Evolutionary conservation across 2,797 vertebrate genomes (phyloP), one percentile per base, ranked within the genome.

Genomic region (Enteromius mattozi): DNA sequence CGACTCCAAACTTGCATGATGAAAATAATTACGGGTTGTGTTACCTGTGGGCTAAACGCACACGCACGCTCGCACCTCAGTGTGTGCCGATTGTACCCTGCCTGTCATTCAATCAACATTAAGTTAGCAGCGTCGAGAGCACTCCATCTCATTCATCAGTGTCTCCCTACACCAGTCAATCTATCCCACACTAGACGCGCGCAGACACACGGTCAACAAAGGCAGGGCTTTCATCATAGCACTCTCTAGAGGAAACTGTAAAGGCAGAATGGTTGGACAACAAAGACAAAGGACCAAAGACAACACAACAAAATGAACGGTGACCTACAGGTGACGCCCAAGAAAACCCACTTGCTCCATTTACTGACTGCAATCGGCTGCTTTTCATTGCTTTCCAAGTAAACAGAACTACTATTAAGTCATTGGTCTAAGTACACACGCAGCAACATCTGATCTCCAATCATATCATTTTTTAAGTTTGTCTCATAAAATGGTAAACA

Each of bases 1-100:
- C 33, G 71, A 90, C 84, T 89, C 82, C 70, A 82, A 85, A 86
- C 85, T 85, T 68, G 85, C 77, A 84, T 90, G 88, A 90, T 90
- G 90, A 90, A 87, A 91, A 90, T 90, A 91, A 92, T 90, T 80
- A 89, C 68, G 72, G 86, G 80, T 87, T 87, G 80, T 85, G 83
- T 89, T 89, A 92, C 90, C 89, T 89, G 88, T 82, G 83, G 86
- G 84, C 51, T 81, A 84, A 80, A 83, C 59, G 35, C 80, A 78
- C 77, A 63, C 80, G 19, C 42, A 71, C 33, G 71, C 63, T 42
- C 47, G 33, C 40, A 76, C 80, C 83, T 79, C 83, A 74, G 81
- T 84, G 81, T 88, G 84, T 17, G 69, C 85, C 85, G 79, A 82
- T 80, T 61, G 59, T 83, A 82, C 59, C 83, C 76, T 42, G 80